Conservation (phyloP, 2,797 vertebrate genomes). For the Coilia nasus region DNA sequence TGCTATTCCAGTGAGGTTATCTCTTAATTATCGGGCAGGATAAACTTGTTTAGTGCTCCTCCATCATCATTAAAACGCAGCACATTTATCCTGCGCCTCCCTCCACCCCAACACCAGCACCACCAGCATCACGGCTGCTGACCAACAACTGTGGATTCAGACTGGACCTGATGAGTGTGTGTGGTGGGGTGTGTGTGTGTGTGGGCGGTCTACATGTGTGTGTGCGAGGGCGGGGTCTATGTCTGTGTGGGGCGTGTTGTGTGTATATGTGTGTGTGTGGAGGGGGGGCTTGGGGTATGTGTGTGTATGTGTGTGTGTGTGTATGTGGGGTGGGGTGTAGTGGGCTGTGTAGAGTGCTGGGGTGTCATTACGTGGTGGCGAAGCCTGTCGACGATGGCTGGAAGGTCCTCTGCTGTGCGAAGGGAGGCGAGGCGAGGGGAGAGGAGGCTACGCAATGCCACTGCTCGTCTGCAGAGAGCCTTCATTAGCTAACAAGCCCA, state of each 20-base stretch:
- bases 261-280: too few species aligned
- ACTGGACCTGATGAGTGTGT: neutral
- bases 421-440: constrained; percentile 49
- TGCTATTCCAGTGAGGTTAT: constrained; percentile 26
- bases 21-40: constrained; percentile 36
- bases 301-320: too few species aligned
- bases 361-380: constrained; percentile 42
- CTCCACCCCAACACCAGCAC: neutral
- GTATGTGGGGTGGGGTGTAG: neutral
- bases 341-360: neutral
- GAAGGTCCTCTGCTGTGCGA: constrained; percentile 9
- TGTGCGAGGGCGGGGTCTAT: too few species aligned
- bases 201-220: too few species aligned
- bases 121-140: neutral
- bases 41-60: constrained; percentile 37
- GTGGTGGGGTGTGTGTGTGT: too few species aligned
- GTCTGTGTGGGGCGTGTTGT: too few species aligned
- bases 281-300: too few species aligned
- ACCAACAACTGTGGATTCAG: neutral
- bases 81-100: constrained; percentile 37
- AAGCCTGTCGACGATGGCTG: constrained; percentile 33
- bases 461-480: constrained; percentile 40
- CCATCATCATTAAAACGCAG: constrained; percentile 22
- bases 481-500: constrained; percentile 40
- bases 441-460: constrained; percentile 21